Percentiles rank a stretch among this genome's conserved stretches.
phyloP scores from a whole-genome alignment of 2,113 vertebrate species.

The Lichenostomus cassidix region DNA sequence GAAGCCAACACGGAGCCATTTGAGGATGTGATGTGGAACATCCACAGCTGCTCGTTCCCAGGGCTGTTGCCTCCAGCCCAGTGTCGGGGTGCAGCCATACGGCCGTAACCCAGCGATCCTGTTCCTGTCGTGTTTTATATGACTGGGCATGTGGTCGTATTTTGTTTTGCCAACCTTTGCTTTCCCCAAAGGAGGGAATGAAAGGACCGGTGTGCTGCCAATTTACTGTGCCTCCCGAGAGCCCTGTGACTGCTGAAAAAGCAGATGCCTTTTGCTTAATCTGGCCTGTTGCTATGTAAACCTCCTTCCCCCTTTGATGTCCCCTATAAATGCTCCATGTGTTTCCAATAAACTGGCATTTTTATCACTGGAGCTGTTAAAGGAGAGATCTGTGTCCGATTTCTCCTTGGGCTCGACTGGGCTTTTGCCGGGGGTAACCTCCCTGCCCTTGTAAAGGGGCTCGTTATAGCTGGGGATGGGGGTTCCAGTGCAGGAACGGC shows the following conservation, averaged over 20 bases:
- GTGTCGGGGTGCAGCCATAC: neutral
- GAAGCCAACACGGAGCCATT: rapidly evolving
- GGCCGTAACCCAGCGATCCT: neutral
- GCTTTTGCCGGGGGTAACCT: neutral
- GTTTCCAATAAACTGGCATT: slow-evolving; percentile 62
- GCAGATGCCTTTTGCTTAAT: slow-evolving; percentile 62
- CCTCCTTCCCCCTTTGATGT: slow-evolving; percentile 60
- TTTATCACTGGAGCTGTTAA: slow-evolving; percentile 49
- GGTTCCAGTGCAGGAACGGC: neutral
- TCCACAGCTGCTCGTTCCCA: rapidly evolving
- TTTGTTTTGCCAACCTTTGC: slow-evolving; percentile 47
- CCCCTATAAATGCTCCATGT: slow-evolving; percentile 59
- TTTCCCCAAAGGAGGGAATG: slow-evolving; percentile 9
- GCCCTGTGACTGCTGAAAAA: slow-evolving; percentile 29
- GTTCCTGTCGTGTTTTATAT: slow-evolving; percentile 21
- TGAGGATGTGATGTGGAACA: rapidly evolving
- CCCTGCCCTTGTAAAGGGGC: neutral
- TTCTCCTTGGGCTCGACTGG: neutral
- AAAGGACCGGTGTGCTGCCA: neutral
- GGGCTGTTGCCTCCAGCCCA: neutral
- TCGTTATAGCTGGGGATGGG: neutral
- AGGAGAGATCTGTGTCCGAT: slow-evolving; percentile 16
- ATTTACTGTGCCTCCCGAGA: slow-evolving; percentile 32
- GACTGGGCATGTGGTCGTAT: slow-evolving; percentile 2
- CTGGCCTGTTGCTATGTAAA: slow-evolving; percentile 62